phyloP scores from a whole-genome alignment of 2,797 vertebrate species.

The Apogon talboti region DNA sequence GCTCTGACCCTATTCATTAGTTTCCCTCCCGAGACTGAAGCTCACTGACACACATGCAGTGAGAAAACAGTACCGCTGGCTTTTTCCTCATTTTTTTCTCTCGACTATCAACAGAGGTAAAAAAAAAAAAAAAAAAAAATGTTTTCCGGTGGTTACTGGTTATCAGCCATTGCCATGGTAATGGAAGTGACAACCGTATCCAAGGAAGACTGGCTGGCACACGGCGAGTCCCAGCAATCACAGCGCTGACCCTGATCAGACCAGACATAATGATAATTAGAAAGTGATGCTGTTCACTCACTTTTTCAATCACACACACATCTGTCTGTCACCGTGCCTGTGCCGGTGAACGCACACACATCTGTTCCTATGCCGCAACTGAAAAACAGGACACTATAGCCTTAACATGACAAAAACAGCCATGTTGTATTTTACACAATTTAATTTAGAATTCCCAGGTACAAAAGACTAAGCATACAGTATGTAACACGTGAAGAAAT shows the following conservation, averaged over 20 bases:
- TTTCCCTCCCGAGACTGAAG: constrained; percentile 46
- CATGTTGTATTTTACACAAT: too few species aligned
- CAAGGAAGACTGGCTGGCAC: constrained; percentile 65
- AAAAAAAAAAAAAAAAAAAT: constrained; percentile 22
- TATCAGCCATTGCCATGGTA: constrained; percentile 66
- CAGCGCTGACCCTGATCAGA: constrained; percentile 65
- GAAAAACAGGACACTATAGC: too few species aligned
- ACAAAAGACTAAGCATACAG: too few species aligned
- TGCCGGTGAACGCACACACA: constrained; percentile 28
- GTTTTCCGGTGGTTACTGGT: constrained; percentile 57
- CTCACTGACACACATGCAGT: constrained; percentile 66
- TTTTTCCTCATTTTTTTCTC: constrained; percentile 85
- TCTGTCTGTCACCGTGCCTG: constrained; percentile 57
- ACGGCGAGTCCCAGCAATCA: constrained; percentile 61
- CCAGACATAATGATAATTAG: constrained; percentile 75
- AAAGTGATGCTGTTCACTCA: constrained; percentile 62
- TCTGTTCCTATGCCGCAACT: constrained; percentile 11
- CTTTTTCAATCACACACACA: constrained; percentile 47
- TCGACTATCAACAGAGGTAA: constrained; percentile 32
- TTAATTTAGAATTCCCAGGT: too few species aligned
- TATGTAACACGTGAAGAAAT: too few species aligned
- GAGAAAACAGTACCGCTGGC: constrained; percentile 39
- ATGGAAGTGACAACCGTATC: constrained; percentile 79
- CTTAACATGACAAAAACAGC: too few species aligned
- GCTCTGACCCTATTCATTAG: constrained; percentile 51